Base-by-base conservation (phyloP, 2,888 invertebrate genomes). In the Stenolophus ochropezus region DNA sequence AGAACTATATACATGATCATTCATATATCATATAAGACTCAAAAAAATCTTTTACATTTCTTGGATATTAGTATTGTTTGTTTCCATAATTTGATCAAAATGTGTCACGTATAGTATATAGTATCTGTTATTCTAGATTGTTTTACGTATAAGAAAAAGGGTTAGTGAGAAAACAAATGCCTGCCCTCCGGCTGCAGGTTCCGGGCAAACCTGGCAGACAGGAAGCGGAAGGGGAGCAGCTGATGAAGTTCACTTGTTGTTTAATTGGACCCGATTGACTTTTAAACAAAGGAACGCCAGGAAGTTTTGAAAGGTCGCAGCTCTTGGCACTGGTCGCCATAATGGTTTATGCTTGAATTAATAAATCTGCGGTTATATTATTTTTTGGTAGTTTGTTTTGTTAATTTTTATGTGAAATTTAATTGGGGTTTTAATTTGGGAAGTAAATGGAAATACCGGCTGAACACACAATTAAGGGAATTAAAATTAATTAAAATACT, bases 201-300 rank as follows among this genome's bases (percentile, higher is more conserved):
- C 6, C 20, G 11, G 56, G 56, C 18, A 42, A 42, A 42, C 33
- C 18, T 23, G 14, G 73, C 20, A 23, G 73, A 23, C 73, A 73
- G 73, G 73, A 73, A 73, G 5, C 33, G 69, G 33, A 69, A 42
- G 47, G 69, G 69, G 42, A 1, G 4, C 27, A 27, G 74, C 42
- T 76, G 76, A 76, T 76, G 76, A 76, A 76, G 58, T 76, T 76
- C 76, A 76, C 56, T 76, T 76, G 76, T 76, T 76, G 58, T 58
- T 76, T 76, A 76, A 76, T 76, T 76, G 42, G 73, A 49, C n/a
- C 21, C 76, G 56, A 76, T 76, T 58, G 76, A 76, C 76, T 76
- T 76, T 76, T 76, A 58, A 76, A 76, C 76, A 76, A 76, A 33
- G 49, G 76, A 11, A 33, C 73, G 23, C 73, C 49, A 73, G 73